Percentiles rank a stretch among this genome's conserved stretches.
Evolutionary conservation across 35 echinoderm and acorn worm genomes (phyloP).

Genomic region (Hemicentrotus pulcherrimus): DNA sequence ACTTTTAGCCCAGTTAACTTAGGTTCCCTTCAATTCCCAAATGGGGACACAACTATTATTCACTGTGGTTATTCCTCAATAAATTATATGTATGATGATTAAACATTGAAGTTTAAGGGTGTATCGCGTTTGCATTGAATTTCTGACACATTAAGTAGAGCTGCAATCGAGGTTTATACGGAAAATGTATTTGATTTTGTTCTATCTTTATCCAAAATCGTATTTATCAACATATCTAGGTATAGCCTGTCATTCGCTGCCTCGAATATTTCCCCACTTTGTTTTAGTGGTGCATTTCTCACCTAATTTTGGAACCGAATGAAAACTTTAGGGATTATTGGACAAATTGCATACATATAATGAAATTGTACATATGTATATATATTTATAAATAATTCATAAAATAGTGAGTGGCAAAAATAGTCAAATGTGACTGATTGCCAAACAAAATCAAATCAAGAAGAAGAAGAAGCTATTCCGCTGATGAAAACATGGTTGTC

Average conservation of each 20-base stretch:
- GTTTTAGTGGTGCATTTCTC: neutral
- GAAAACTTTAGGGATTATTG: no score
- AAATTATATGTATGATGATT: neutral
- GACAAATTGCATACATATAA: neutral
- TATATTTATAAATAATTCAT: no score
- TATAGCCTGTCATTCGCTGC: neutral
- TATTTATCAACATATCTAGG: neutral
- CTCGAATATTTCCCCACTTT: neutral
- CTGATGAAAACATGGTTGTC: no score
- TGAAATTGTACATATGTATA: no score
- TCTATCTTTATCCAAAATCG: neutral
- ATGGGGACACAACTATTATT: neutral
- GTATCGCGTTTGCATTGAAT: no score
- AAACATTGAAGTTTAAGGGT: no score
- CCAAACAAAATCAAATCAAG: no score
- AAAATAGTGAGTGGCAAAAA: no score
- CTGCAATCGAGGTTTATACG: neutral
- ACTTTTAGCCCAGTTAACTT: constrained; percentile 11
- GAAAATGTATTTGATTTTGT: neutral
- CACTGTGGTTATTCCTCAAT: neutral
- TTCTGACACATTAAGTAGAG: neutral
- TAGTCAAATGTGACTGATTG: no score
- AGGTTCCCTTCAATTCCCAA: neutral
- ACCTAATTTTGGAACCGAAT: no score
- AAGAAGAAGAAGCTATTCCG: no score